Conservation (phyloP, 2,113 vertebrate species). For the Oxyura jamaicensis region DNA sequence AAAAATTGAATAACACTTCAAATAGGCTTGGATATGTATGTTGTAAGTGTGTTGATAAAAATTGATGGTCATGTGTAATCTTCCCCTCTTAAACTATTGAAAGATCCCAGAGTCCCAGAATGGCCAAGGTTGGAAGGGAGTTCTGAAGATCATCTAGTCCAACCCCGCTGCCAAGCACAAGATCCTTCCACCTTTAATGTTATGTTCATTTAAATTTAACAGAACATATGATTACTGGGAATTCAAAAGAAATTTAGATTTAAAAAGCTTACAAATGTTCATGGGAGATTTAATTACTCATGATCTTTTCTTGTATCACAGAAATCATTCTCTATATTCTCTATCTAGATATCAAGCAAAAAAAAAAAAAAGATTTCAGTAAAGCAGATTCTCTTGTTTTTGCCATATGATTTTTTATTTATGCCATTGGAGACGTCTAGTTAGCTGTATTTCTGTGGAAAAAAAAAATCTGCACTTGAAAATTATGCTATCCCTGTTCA, state of each 20-base stretch:
- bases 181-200: not conserved
- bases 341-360: not conserved
- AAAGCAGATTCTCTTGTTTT: not conserved
- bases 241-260: not conserved
- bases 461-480: conserved; percentile 9
- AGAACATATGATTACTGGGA: not conserved
- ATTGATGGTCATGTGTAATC: not conserved
- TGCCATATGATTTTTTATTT: not conserved
- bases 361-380: not conserved
- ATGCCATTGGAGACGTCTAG: not conserved
- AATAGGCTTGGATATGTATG: not conserved
- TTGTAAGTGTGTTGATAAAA: not conserved
- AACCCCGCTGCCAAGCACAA: not conserved
- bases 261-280: not conserved
- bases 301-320: not conserved
- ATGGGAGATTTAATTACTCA: not conserved
- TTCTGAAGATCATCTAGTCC: too few relatives aligned
- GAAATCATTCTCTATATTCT: not conserved
- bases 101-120: not conserved
- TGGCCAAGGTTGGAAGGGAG: too few relatives aligned
- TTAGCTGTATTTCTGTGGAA: not conserved
- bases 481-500: not conserved
- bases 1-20: not conserved
- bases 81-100: not conserved
- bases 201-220: not conserved